Base-by-base conservation (phyloP, 2,797 vertebrate genomes). In the Rhyacichthys aspro region DNA sequence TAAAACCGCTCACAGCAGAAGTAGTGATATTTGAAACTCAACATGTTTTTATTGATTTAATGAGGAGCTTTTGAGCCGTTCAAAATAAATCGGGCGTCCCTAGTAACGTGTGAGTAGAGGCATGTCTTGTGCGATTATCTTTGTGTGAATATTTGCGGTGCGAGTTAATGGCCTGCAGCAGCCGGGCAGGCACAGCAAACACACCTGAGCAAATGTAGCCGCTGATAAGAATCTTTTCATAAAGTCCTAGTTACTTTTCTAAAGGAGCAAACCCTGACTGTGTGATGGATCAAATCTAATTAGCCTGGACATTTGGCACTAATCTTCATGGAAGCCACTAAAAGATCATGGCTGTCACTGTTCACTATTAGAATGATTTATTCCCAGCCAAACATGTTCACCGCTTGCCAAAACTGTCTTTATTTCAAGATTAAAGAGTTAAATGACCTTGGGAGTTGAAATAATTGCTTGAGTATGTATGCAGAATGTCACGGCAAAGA, bases 241-340 rank as follows among this genome's bases (percentile, higher is more conserved):
- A 65, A 55, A 43, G 46, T 14, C 54, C 43, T 52, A 43, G 71
- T 78, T 43, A 52, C 43, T n/a, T 49, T 15, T 46, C 55, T 18
- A 28, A 54, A 67, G 50, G 63, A 33, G 60, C 42, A 52, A 44
- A 67, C 53, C 23, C 23, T 28, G 42, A 76, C 70, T 2, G 19
- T 74, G 68, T 56, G 70, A 79, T 43, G 63, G 71, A 86, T 82
- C 74, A 79, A 71, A 74, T 55, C 36, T 63, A 84, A 87, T 85
- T 82, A 82, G 63, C 66, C 43, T 36, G 46, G 69, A 78, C 61
- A 50, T 78, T 77, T 82, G 70, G 63, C 76, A 70, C 47, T 56
- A 74, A 79, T 67, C 66, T 47, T 68, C 54, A 46, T 19, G 55
- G 69, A 82, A 81, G 67, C 69, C 81, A 62, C 52, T 36, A 56